These are phyloP conservation scores for Schizaphis graminum DNA, from an alignment of 2,888 invertebrate genomes.

Conservation along the genomic window DNA sequence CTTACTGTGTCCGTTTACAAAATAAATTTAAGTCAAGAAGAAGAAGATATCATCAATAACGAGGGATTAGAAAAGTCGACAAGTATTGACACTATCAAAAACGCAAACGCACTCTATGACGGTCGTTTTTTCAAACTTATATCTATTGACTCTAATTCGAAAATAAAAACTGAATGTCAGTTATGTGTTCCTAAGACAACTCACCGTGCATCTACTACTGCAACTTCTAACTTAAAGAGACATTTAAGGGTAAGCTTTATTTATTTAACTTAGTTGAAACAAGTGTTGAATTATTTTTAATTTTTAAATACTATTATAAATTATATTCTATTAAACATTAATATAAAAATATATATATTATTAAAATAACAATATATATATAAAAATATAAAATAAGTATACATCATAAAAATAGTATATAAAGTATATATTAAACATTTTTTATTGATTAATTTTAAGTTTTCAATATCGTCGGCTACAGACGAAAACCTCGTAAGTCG, in stretches of 20 bases:
- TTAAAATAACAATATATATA: too few species aligned
- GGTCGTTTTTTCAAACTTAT: slow-evolving; percentile 23
- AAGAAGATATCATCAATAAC: slow-evolving; percentile 28
- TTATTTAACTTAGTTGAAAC: too few species aligned
- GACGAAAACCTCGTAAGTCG: too few species aligned
- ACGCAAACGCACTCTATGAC: slow-evolving; percentile 26
- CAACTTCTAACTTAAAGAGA: slow-evolving; percentile 34
- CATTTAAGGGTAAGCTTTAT: slow-evolving; percentile 4
- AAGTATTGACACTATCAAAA: neutral
- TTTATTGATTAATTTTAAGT: too few species aligned
- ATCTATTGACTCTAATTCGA: slow-evolving; percentile 22
- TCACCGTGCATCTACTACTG: slow-evolving; percentile 20
- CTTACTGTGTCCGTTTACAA: slow-evolving; percentile 19
- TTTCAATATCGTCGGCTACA: too few species aligned
- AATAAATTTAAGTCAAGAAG: slow-evolving; percentile 15
- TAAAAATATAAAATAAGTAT: too few species aligned
- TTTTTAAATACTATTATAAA: too few species aligned
- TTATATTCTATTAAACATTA: too few species aligned
- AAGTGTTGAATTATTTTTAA: too few species aligned
- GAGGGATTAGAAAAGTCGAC: slow-evolving; percentile 26
- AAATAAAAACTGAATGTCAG: slow-evolving; percentile 28
- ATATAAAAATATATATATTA: too few species aligned
- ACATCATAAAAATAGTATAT: too few species aligned
- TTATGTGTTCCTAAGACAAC: slow-evolving; percentile 19
- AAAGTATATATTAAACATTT: too few species aligned